Evolutionary conservation across 2,113 vertebrate species (phyloP).

Genomic region (Oreotrochilus melanogaster): DNA sequence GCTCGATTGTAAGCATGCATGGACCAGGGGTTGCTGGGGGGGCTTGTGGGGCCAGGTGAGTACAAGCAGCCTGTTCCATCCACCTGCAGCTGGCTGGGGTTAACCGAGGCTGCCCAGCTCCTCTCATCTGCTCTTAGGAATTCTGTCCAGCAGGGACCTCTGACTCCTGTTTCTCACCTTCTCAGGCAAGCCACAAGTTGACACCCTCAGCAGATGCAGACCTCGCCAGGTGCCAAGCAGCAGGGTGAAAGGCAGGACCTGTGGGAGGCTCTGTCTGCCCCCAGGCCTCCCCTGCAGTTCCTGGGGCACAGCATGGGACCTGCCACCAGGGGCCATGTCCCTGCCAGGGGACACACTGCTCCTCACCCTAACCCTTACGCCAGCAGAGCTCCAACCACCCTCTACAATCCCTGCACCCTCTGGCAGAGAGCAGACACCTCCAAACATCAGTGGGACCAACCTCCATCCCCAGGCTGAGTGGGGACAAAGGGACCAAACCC

Average conservation of each 20-base stretch:
- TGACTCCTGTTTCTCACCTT: background rate
- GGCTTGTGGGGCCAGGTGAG: background rate
- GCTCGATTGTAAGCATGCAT: rapidly evolving
- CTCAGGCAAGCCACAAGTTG: background rate
- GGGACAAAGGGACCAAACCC: background rate
- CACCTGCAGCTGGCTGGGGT: background rate
- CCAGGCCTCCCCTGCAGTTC: rapidly evolving
- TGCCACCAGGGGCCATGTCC: background rate
- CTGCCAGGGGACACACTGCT: background rate
- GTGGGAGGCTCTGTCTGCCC: background rate
- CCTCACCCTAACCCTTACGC: background rate
- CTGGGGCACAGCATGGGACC: background rate
- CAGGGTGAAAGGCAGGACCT: background rate
- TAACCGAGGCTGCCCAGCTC: background rate
- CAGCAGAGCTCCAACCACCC: background rate
- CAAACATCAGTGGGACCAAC: background rate
- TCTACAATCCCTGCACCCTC: background rate
- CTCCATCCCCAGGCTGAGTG: background rate
- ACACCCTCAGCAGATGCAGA: background rate
- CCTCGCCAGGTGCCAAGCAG: rapidly evolving
- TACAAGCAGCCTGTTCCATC: background rate
- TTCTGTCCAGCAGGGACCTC: background rate
- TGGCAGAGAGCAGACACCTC: background rate
- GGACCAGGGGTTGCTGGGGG: background rate
- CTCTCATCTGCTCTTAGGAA: background rate